A percentile compares a stretch with the other conserved stretches of the same genome.
Conservation (phyloP, 2,888 invertebrate genomes). For the Zhengitettix transpicula region DNA sequence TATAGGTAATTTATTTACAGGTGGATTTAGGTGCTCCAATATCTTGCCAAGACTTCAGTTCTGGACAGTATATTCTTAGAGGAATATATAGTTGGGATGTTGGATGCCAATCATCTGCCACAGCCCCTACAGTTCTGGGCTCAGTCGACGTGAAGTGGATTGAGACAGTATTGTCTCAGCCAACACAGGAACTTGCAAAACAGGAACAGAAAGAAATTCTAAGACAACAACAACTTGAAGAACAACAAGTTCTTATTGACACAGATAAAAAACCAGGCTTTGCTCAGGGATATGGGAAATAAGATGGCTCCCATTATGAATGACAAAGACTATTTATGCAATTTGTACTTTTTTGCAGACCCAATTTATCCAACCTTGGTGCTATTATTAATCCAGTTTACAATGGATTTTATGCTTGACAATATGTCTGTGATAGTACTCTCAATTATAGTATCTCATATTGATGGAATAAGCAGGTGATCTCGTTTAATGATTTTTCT, state of each 20-base stretch:
- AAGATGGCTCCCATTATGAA: too few relatives aligned
- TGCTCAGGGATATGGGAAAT: slow-evolving; percentile 10
- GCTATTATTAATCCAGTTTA: too few relatives aligned
- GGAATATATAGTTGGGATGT: slow-evolving; percentile 67
- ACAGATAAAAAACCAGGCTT: slow-evolving; percentile 11
- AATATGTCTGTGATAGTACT: too few relatives aligned
- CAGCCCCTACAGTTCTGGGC: slow-evolving; percentile 28
- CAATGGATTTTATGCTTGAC: too few relatives aligned
- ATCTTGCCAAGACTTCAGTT: slow-evolving; percentile 51
- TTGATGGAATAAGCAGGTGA: too few relatives aligned
- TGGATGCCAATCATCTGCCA: slow-evolving; percentile 32
- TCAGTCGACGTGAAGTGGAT: slow-evolving; percentile 31
- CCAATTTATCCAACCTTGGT: too few relatives aligned
- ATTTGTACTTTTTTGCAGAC: too few relatives aligned
- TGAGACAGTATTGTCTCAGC: slow-evolving; percentile 22
- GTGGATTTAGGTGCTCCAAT: slow-evolving; percentile 63
- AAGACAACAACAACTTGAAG: neutral
- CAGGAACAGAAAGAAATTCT: slow-evolving; percentile 6
- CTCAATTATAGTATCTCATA: too few relatives aligned
- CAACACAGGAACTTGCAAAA: slow-evolving; percentile 21
- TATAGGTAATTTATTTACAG: slow-evolving; percentile 11
- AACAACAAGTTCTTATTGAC: slow-evolving; percentile 6
- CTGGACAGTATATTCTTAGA: slow-evolving; percentile 48
- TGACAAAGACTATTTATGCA: too few relatives aligned
- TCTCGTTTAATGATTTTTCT: too few relatives aligned